Base-by-base conservation (phyloP, 1,140 invertebrate species). In the Idris sp. region DNA sequence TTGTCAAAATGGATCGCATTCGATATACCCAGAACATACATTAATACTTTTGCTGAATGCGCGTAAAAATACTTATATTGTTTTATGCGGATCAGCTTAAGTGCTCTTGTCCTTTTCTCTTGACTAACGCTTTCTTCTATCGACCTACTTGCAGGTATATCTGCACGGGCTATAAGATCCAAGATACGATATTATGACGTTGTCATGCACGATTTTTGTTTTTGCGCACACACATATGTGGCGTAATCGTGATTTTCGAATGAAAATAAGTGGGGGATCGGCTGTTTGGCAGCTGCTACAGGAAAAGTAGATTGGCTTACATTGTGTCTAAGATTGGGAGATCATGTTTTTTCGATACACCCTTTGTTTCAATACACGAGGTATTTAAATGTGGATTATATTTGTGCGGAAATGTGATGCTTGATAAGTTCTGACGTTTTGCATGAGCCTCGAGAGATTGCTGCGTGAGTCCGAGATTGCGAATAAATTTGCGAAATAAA, bases 21-120 rank as follows among this genome's bases (percentile, higher is more conserved):
- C 38, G 69, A 74, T 74, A n/a, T n/a, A 74, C 59, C 43, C 46
- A 65, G 69, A 73, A 73, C 58, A 64, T 38, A 64, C 51, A 64
- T 59, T 73, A 43, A 73, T 59, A 65, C 53, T 53, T 56, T n/a
- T 41, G 58, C 53, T 53, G 59, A 73, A 65, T 73, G 69, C 44
- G 51, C 58, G 59, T 44, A 59, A 43, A 51, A 73, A 44, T 40
- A 25, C 36, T 43, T 53, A 51, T 59, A 64, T 73, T 64, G 59
- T 73, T 73, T 73, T 56, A 53, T 41, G 49, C 49, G 28, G 58
- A 72, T 72, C 51, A 36, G 22, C n/a, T n/a, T 38, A 38, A 18
- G 28, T 51, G 35, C 40, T 30, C 28, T 15, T 33, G 6, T n/a
- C 43, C 38, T 31, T 46, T 11, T 43, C 40, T 44, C 16, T 19